These are phyloP conservation scores for Parauchenoglanis punctatus DNA, from an alignment of 2,797 vertebrate genomes.

Conservation along the genomic window DNA sequence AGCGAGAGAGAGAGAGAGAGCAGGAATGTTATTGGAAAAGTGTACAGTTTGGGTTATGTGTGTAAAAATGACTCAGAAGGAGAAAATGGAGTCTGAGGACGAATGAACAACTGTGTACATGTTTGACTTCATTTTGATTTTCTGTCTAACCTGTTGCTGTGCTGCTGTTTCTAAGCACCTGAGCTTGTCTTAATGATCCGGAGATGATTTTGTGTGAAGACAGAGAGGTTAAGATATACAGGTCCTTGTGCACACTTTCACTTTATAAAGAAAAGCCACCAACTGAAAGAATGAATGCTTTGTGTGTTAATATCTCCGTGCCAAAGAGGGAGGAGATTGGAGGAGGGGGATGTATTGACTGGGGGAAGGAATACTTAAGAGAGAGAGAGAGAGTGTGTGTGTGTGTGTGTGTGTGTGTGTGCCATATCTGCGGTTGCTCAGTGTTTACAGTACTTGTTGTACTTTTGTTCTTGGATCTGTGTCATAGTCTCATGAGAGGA, in stretches of 20 bases:
- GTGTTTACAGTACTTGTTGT: slow-evolving; percentile 49
- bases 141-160: slow-evolving; percentile 69
- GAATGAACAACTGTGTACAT: slow-evolving; percentile 46
- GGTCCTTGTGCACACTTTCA: slow-evolving; percentile 66
- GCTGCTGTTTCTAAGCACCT: slow-evolving; percentile 56
- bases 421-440: slow-evolving; percentile 23
- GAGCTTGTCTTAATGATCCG: not conserved
- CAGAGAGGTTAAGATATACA: slow-evolving; percentile 58
- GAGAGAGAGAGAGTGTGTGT: slow-evolving; percentile 6
- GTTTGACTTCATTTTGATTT: slow-evolving; percentile 3
- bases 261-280: slow-evolving; percentile 73
- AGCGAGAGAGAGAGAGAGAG: not conserved
- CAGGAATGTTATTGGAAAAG: slow-evolving; percentile 61
- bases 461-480: slow-evolving; percentile 36
- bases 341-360: slow-evolving; percentile 18
- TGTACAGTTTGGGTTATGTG: slow-evolving; percentile 67
- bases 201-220: not conserved
- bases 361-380: slow-evolving; percentile 34
- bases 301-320: slow-evolving; percentile 61
- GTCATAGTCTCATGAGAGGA: slow-evolving; percentile 21
- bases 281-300: slow-evolving; percentile 76
- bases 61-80: slow-evolving; percentile 77
- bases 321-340: slow-evolving; percentile 33
- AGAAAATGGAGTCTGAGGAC: slow-evolving; percentile 66
- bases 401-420: slow-evolving; percentile 22